phyloP scores from a whole-genome alignment of 2,113 vertebrate genomes.

The Camelus dromedarius region DNA sequence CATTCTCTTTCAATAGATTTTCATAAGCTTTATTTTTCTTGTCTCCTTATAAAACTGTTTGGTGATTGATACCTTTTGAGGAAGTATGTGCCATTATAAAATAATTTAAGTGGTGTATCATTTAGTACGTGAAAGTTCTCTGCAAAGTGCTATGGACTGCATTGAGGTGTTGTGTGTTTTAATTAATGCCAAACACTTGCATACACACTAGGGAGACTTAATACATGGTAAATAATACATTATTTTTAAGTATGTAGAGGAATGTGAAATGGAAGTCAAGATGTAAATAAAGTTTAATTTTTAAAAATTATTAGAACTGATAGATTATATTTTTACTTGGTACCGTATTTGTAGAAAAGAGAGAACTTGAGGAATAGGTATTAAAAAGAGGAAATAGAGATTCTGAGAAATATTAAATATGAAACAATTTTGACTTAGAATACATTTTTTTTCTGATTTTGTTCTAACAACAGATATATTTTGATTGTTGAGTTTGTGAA shows the following conservation, averaged over 20 bases:
- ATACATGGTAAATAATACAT: slow-evolving; percentile 4
- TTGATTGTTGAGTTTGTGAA: neutral
- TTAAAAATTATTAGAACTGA: neutral
- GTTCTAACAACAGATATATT: neutral
- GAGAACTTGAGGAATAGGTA: neutral
- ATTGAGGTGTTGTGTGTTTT: neutral
- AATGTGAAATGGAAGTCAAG: neutral
- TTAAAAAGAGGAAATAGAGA: neutral
- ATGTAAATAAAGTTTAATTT: slow-evolving; percentile 17
- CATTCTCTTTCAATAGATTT: neutral
- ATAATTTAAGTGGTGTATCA: neutral
- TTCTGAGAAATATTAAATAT: neutral
- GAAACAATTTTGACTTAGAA: neutral
- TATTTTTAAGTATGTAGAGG: slow-evolving; percentile 29
- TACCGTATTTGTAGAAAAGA: neutral
- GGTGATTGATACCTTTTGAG: neutral
- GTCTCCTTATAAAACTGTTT: neutral
- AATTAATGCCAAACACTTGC: neutral
- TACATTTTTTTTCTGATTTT: neutral
- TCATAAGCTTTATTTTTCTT: slow-evolving; percentile 29
- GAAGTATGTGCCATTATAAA: neutral
- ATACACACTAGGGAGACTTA: neutral
- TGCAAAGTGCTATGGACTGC: neutral
- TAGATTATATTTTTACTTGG: neutral
- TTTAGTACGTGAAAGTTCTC: neutral